These are phyloP conservation scores for Drosophila affinis DNA, from an alignment of 2,888 invertebrate genomes.

Conservation along the genomic window DNA sequence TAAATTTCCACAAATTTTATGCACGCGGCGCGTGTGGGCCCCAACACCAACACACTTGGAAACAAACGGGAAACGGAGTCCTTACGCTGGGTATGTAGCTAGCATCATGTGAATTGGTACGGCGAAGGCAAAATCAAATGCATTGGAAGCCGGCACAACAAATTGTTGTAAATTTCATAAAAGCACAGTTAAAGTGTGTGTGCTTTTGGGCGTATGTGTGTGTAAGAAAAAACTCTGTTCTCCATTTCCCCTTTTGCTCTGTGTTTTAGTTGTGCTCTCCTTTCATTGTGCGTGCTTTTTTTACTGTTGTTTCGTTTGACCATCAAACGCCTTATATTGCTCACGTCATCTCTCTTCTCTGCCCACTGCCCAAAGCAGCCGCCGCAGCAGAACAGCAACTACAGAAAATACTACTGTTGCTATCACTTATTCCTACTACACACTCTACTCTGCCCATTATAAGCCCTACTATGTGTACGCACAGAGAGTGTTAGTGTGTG, in stretches of 20 bases:
- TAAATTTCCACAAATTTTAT: conserved; percentile 56
- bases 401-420: conserved; percentile 49
- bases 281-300: conserved; percentile 45
- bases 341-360: conserved; percentile 69
- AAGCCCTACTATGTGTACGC: conserved; percentile 58
- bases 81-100: conserved; percentile 42
- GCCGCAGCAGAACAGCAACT: conserved; percentile 44
- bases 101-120: conserved; percentile 15
- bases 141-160: conserved; percentile 35
- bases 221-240: conserved; percentile 9
- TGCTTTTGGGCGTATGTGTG: conserved; percentile 6
- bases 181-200: conserved; percentile 5
- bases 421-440: conserved; percentile 38
- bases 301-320: conserved; percentile 51
- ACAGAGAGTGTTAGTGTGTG: conserved; percentile 50
- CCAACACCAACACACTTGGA: conserved; percentile 2
- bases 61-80: not conserved
- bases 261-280: conserved; percentile 16
- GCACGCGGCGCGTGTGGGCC: conserved; percentile 35
- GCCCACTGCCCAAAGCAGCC: conserved; percentile 8
- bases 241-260: conserved; percentile 3
- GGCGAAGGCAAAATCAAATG: not conserved
- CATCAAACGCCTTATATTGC: conserved; percentile 52
- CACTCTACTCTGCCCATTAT: conserved; percentile 43
- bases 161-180: conserved; percentile 22